These are phyloP conservation scores for Pseudochirops corinnae DNA, from an alignment of 2,797 vertebrate species.

Conservation along the genomic window DNA sequence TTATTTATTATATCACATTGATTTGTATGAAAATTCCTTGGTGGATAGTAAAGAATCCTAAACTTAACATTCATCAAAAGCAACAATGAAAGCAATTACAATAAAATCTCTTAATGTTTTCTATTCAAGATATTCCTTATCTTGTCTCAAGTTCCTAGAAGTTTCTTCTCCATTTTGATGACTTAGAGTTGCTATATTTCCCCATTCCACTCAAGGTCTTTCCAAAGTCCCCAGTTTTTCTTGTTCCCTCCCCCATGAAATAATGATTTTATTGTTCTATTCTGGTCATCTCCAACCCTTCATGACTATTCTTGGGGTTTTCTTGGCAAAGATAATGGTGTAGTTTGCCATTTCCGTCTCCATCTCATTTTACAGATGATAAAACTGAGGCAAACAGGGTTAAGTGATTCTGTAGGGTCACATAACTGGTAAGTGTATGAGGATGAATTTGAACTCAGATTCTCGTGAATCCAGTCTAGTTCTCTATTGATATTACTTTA, in stretches of 20 bases:
- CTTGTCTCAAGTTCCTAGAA: not conserved
- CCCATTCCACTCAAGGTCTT: not conserved
- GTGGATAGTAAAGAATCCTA: slow-evolving; percentile 29
- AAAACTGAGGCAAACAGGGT: not conserved
- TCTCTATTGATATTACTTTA: not conserved
- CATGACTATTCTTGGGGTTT: not conserved
- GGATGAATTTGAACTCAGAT: not conserved
- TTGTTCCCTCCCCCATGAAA: not conserved
- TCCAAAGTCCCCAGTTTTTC: not conserved
- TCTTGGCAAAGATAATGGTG: not conserved
- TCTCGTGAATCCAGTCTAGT: not conserved
- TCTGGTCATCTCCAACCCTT: not conserved
- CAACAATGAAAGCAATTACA: slow-evolving; percentile 50
- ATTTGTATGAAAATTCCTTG: slow-evolving; percentile 42
- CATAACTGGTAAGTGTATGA: not conserved
- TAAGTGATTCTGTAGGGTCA: not conserved
- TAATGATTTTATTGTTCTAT: not conserved
- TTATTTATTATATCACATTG: not conserved
- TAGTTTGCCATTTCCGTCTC: not conserved
- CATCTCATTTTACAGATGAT: not conserved
- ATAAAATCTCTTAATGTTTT: not conserved
- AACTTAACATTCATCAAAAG: slow-evolving; percentile 44
- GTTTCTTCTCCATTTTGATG: not conserved
- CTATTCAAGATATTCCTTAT: not conserved
- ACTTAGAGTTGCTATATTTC: not conserved